Percentiles rank a stretch among this genome's conserved stretches.
Conservation (phyloP, 1,140 invertebrate genomes). For the Bombus polaris region DNA sequence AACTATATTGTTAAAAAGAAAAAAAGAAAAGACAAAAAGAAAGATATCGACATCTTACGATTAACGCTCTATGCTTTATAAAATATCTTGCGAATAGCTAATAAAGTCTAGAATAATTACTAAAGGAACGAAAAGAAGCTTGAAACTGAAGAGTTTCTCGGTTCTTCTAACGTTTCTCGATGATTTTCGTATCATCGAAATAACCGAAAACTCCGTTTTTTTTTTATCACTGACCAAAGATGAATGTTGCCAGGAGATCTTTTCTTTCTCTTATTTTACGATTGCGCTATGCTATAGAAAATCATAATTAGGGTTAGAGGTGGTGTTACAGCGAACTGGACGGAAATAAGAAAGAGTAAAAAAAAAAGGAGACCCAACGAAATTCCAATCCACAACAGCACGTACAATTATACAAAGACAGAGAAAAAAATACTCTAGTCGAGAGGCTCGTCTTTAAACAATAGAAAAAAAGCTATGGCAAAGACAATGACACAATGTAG, state of each 20-base stretch:
- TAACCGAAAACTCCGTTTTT: not conserved
- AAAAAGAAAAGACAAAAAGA: not conserved
- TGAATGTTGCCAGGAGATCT: slow-evolving; percentile 35
- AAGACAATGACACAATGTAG: not conserved
- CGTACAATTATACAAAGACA: not conserved
- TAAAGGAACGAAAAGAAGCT: slow-evolving; percentile 17
- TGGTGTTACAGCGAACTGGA: not conserved
- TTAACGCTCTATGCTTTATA: slow-evolving; percentile 1
- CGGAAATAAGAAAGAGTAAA: not conserved
- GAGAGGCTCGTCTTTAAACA: not conserved
- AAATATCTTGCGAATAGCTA: not conserved
- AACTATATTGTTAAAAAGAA: slow-evolving; percentile 13
- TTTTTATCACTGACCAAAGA: slow-evolving; percentile 52
- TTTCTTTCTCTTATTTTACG: not conserved
- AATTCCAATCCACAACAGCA: not conserved
- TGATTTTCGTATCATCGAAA: not conserved
- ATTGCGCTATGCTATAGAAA: not conserved
- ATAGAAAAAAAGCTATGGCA: not conserved
- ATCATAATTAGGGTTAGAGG: slow-evolving; percentile 4
- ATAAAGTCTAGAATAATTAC: not conserved
- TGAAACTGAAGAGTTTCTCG: not conserved
- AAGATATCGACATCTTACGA: not conserved
- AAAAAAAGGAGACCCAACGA: not conserved
- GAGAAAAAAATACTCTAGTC: not conserved
- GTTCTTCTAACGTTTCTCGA: not conserved